Percentiles rank a stretch among this genome's conserved stretches.
Conservation (phyloP, 2,888 invertebrate species). For the Lepidochrysops patricia region DNA sequence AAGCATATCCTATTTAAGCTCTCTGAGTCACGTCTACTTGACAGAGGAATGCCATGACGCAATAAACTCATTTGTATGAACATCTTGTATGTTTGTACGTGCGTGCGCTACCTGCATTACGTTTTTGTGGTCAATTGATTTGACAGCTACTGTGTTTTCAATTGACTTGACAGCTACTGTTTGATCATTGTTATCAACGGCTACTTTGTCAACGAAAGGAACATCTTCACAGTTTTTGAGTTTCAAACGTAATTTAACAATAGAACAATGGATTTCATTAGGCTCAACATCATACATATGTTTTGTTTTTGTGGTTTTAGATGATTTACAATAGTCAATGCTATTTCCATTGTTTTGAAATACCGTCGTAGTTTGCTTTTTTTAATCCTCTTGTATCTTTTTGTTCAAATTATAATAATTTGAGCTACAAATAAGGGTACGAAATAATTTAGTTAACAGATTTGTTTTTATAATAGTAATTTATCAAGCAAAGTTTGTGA, state of each 20-base stretch:
- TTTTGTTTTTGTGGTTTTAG: not conserved
- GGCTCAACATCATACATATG: not conserved
- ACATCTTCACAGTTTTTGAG: not conserved
- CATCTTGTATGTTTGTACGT: not conserved
- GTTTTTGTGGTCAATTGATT: not conserved
- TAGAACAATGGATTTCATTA: not conserved
- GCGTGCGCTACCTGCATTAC: slow-evolving; percentile 4
- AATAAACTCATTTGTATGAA: slow-evolving; percentile 19
- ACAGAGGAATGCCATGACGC: slow-evolving; percentile 15
- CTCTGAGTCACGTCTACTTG: slow-evolving; percentile 37
- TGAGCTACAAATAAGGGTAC: too few relatives aligned
- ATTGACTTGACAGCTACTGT: not conserved
- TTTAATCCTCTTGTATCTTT: too few relatives aligned
- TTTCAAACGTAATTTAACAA: not conserved
- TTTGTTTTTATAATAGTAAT: too few relatives aligned
- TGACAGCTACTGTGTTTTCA: not conserved
- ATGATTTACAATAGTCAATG: not conserved
- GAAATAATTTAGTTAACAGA: too few relatives aligned
- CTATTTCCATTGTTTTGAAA: not conserved
- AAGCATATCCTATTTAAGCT: slow-evolving; percentile 54
- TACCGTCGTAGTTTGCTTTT: not conserved
- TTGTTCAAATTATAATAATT: too few relatives aligned
- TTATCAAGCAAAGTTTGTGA: too few relatives aligned
- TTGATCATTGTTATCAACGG: not conserved
- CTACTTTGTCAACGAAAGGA: not conserved